Evolutionary conservation across 2,797 vertebrate species (phyloP), one percentile per base, ranked within the genome.

Genomic region (Gephyroberyx darwinii): DNA sequence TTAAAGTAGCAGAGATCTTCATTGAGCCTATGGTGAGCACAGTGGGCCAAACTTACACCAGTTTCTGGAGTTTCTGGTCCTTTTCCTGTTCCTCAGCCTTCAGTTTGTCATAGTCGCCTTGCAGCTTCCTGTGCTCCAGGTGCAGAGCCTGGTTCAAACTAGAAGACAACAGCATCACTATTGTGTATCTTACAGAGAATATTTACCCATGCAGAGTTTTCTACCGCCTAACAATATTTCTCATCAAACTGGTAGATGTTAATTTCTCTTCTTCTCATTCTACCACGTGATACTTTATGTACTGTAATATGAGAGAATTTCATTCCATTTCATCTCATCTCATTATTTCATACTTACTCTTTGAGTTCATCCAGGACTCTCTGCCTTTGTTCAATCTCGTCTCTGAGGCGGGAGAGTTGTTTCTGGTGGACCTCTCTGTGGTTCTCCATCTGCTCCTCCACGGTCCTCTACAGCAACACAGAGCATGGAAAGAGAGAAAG

Each of bases 401-500:
- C 96, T 56, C 97, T 89, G 71, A 99, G 94, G 37, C 96, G 94
- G 77, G 96, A 96, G 82, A 98, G 93, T 84, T 99, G 97, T 83
- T 96, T 97, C 85, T 98, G 96, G 82, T 98, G 97, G 39, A 96
- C 94, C 82, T 98, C 97, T 85, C 96, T 90, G 92, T 98, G 97
- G 80, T 92, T 96, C 89, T 98, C 96, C 97, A 99, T 98, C 93
- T 99, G 96, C 81, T 98, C 95, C 91, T 98, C 96, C 85, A 99
- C 82, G 0, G 96, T 95, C 71, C 93, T 95, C 97, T 99, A 85
- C 48, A 77, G 26, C 19, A 59, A 71, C 8, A 74, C 22, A 80
- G 5, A 64, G n/a, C 5, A 52, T 22, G 13, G 51, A 26, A 12
- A 52, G 51, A 26, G 20, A 20, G 5, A 17, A n/a, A 16, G 6